phyloP scores from a whole-genome alignment of 2,797 vertebrate species.

The Anisognathus igniventris region DNA sequence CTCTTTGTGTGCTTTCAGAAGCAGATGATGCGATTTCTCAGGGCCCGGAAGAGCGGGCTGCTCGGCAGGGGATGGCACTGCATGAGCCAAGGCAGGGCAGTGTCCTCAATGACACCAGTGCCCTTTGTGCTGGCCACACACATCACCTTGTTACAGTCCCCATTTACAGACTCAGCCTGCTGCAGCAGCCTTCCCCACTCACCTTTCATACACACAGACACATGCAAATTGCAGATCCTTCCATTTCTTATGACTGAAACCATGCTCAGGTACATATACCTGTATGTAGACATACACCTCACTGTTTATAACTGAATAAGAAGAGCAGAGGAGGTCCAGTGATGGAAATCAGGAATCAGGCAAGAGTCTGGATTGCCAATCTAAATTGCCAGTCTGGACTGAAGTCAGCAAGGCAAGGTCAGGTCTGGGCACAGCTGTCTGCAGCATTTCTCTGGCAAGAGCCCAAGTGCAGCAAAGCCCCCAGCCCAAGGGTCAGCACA shows the following conservation, averaged over 20 bases:
- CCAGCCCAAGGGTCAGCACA: background rate
- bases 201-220: background rate
- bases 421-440: background rate
- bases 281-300: background rate
- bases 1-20: background rate
- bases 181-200: background rate
- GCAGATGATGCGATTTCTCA: background rate
- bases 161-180: background rate
- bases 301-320: background rate
- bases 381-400: background rate
- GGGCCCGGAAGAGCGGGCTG: background rate
- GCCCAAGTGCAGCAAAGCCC: background rate
- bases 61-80: background rate
- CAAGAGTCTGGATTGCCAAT: background rate
- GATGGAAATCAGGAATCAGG: background rate
- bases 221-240: background rate
- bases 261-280: rapidly evolving
- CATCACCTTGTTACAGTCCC: background rate
- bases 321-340: background rate
- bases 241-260: background rate
- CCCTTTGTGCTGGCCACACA: background rate
- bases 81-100: background rate
- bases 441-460: background rate
- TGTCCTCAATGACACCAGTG: background rate
- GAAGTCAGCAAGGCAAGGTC: background rate